phyloP scores from a whole-genome alignment of 2,113 vertebrate species.

The Percina caprodes region DNA sequence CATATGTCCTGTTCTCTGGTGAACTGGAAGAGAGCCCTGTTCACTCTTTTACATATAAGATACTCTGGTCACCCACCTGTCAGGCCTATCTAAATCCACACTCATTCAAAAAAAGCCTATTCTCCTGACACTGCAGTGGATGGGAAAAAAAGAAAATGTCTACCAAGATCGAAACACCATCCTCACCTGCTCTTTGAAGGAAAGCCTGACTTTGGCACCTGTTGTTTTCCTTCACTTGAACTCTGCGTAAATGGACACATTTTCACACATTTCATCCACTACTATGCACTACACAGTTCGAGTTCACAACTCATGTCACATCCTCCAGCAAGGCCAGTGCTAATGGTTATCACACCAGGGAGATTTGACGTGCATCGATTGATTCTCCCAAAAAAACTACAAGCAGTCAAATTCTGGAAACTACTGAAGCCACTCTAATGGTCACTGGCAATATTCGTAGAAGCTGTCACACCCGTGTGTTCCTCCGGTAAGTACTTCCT shows the following conservation, averaged over 20 bases:
- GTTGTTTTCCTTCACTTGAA: slow-evolving; percentile 53
- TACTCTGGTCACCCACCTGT: slow-evolving; percentile 56
- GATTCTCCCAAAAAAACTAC: slow-evolving; percentile 19
- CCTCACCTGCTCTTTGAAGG: slow-evolving; percentile 39
- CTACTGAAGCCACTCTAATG: slow-evolving; percentile 43
- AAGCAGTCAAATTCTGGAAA: slow-evolving; percentile 37
- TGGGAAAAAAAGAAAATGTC: slow-evolving; percentile 15
- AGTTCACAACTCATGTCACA: slow-evolving; percentile 64
- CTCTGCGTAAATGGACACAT: slow-evolving; percentile 60
- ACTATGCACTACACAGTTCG: slow-evolving; percentile 8
- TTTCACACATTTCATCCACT: slow-evolving; percentile 65
- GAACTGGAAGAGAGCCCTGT: slow-evolving; percentile 50
- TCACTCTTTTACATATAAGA: slow-evolving; percentile 43
- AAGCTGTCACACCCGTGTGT: slow-evolving; percentile 56
- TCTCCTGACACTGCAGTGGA: slow-evolving; percentile 29
- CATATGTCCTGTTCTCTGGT: slow-evolving; percentile 48
- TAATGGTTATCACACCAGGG: slow-evolving; percentile 74
- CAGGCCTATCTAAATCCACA: slow-evolving; percentile 55
- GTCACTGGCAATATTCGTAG: slow-evolving; percentile 52
- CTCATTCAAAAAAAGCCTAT: slow-evolving; percentile 39
- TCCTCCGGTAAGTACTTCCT: slow-evolving; percentile 60
- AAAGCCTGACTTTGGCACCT: slow-evolving; percentile 55
- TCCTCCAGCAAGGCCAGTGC: slow-evolving; percentile 49
- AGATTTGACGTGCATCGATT: slow-evolving; percentile 66
- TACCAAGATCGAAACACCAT: slow-evolving; percentile 18